Evolutionary conservation across 2,888 invertebrate species (phyloP).

Genomic region (Anarsia innoxiella): DNA sequence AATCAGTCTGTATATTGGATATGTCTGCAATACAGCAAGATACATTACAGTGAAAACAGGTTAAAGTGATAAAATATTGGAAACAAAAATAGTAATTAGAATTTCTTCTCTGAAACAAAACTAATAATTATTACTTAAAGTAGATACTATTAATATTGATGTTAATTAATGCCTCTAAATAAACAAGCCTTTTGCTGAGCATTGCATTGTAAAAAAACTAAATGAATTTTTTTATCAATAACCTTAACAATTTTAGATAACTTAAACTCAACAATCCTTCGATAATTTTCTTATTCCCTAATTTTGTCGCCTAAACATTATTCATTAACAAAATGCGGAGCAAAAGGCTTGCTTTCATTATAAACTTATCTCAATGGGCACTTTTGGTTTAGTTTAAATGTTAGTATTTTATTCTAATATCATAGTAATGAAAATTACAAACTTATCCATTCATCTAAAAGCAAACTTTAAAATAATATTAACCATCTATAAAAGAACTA

Average conservation of each 20-base stretch:
- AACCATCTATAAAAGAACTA: constrained; percentile 70
- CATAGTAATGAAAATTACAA: constrained; percentile 70
- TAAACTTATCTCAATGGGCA: constrained; percentile 76
- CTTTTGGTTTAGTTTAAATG: constrained; percentile 74
- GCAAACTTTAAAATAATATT: constrained; percentile 69
- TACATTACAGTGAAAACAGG: constrained; percentile 74
- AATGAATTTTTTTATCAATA: constrained; percentile 55
- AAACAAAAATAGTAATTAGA: constrained; percentile 75
- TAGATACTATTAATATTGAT: constrained; percentile 68
- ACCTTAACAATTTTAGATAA: constrained; percentile 72
- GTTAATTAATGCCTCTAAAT: constrained; percentile 72
- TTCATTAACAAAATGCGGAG: constrained; percentile 61
- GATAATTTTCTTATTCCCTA: constrained; percentile 69
- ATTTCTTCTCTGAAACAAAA: constrained; percentile 73
- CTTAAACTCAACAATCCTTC: constrained; percentile 68
- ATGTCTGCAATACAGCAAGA: constrained; percentile 77
- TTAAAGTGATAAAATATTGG: constrained; percentile 72
- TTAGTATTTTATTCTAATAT: constrained; percentile 71
- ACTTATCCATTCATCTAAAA: constrained; percentile 67
- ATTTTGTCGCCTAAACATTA: constrained; percentile 73
- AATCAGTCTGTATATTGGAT: constrained; percentile 78
- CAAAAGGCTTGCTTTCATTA: constrained; percentile 67
- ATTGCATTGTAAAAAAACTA: constrained; percentile 58
- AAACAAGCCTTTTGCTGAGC: constrained; percentile 66
- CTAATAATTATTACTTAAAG: constrained; percentile 69